Percentiles rank a stretch among this genome's conserved stretches.
These are phyloP conservation scores for Iphiclides podalirius DNA, from an alignment of 2,888 invertebrate genomes.

Conservation along the genomic window DNA sequence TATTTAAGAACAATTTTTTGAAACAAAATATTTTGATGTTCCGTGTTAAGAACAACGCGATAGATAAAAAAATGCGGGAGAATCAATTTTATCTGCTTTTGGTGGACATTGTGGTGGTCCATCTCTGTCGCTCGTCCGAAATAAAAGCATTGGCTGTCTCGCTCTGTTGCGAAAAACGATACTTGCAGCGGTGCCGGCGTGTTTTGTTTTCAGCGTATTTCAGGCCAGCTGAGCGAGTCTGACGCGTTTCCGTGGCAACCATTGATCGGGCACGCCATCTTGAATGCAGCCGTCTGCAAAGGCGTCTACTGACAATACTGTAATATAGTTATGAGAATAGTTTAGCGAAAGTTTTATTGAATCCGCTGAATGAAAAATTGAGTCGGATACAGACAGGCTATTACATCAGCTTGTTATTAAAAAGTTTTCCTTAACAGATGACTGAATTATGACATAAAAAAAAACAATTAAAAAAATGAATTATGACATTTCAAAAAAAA, in stretches of 20 bases:
- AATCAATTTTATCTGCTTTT: too few species aligned
- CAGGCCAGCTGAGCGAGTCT: conserved; percentile 57
- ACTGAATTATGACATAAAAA: not conserved
- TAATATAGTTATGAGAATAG: conserved; percentile 5
- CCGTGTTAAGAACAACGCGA: too few species aligned
- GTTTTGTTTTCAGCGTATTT: conserved; percentile 55
- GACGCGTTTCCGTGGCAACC: conserved; percentile 72
- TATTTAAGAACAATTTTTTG: too few species aligned
- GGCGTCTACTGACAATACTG: conserved; percentile 33
- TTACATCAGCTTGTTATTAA: too few species aligned
- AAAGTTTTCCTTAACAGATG: not conserved
- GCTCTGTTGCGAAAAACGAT: conserved; percentile 6
- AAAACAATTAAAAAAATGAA: too few species aligned
- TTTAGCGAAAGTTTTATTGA: conserved; percentile 10
- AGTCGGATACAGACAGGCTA: not conserved
- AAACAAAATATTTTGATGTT: too few species aligned
- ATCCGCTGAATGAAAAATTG: not conserved
- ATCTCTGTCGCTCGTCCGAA: not conserved
- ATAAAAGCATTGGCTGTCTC: conserved; percentile 10
- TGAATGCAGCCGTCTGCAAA: conserved; percentile 70
- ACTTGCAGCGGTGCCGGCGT: conserved; percentile 32
- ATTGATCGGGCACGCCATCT: conserved; percentile 75
- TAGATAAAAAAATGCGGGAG: too few species aligned
- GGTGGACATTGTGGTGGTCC: not conserved
- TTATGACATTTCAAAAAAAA: too few species aligned